Evolutionary conservation across 2,888 invertebrate species (phyloP), one percentile per base, ranked within the genome.

Genomic region (Trichogramma evanescens): DNA sequence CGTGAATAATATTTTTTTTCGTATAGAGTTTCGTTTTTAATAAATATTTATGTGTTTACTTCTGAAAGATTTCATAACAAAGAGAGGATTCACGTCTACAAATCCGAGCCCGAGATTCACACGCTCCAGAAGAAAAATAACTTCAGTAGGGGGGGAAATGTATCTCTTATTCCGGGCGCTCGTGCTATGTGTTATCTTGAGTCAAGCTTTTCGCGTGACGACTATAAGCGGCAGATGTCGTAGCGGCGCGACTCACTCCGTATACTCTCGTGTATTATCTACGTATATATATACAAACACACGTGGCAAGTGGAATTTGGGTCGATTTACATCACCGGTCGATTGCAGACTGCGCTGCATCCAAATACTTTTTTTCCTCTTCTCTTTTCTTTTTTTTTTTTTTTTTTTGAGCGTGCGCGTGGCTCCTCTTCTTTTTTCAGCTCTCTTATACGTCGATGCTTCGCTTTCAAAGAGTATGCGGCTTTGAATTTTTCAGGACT

Each of bases 251-350:
- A 26, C 26, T 26, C 26, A 26, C 26, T 26, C 26, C 26, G 26
- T 26, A 26, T 26, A 26, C 26, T 26, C 26, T 26, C 26, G 26
- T 26, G 26, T 26, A 26, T 26, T 26, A 26, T 26, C 26, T 2
- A 26, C 26, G 26, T 26, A 26, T 26, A 26, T 26, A 26, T 26
- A 26, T 26, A 26, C 26, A 57, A 10, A 40, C 45, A 8, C 44
- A 10, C 50, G 50, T 13, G 57, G 44, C 45, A 45, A 45, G 41
- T 45, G 39, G 40, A 10, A 39, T 45, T 57, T 40, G 45, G 57
- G 9, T 51, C 46, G 57, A 57, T 51, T 57, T 51, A 51, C 57
- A 57, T 57, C 51, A 51, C 51, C 41, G 44, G 46, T 51, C 45
- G 50, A 42, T 9, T 46, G 50, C 45, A 56, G 8, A 10, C 9